Evolutionary conservation across 1,140 invertebrate species (phyloP).

Genomic region (Heliconius hewitsoni): DNA sequence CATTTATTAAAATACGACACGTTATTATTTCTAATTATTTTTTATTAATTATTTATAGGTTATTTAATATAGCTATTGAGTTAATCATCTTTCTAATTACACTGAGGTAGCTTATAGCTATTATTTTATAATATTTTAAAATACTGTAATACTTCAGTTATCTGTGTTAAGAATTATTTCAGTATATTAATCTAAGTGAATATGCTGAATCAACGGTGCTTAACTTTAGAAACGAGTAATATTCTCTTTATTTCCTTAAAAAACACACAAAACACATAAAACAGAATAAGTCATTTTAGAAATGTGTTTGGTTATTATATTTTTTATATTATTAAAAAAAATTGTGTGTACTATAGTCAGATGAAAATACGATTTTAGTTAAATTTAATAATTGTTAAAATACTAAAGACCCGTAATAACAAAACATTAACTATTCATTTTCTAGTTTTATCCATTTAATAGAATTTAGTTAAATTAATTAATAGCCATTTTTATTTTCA

Average conservation of each 20-base stretch:
- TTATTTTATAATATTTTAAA: not conserved
- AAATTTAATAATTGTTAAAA: too few species aligned
- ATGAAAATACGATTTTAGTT: too few species aligned
- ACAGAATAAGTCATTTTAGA: not conserved
- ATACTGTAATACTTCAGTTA: not conserved
- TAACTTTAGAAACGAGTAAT: conserved; percentile 22
- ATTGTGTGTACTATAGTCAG: too few species aligned
- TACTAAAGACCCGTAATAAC: too few species aligned
- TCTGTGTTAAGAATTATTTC: not conserved
- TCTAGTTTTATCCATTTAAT: too few species aligned
- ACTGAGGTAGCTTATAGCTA: not conserved
- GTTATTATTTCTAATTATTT: not conserved
- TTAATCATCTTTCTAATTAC: not conserved
- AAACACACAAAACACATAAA: not conserved
- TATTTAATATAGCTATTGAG: not conserved
- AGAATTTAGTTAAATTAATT: too few species aligned
- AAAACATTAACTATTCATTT: too few species aligned
- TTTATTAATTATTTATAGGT: not conserved
- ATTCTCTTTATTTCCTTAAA: conserved; percentile 35
- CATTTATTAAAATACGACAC: not conserved
- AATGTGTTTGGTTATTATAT: not conserved
- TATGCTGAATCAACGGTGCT: conserved; percentile 25
- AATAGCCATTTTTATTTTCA: not conserved
- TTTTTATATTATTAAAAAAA: too few species aligned
- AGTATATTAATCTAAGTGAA: conserved; percentile 9